Percentiles rank a stretch among this genome's conserved stretches.
Evolutionary conservation across 1,140 invertebrate genomes (phyloP).

Genomic region (Medauroidea extradentata): DNA sequence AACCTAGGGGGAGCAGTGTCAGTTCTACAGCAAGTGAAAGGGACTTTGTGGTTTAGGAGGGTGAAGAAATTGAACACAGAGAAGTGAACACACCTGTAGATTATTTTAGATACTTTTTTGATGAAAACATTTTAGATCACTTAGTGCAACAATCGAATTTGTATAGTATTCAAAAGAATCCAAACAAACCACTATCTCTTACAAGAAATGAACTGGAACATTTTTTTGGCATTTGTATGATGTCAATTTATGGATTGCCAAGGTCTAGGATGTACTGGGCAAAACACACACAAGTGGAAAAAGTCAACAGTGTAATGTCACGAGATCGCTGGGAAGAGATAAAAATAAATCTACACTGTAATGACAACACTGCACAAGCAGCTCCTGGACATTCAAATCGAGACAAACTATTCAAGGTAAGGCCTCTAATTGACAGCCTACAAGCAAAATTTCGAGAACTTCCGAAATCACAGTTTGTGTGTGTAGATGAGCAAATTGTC

Average conservation of each 20-base stretch:
- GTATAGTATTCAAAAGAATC: neutral
- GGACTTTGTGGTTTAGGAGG: too few relatives aligned
- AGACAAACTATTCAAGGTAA: conserved; percentile 40
- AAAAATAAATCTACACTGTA: conserved; percentile 21
- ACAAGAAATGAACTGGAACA: neutral
- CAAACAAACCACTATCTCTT: neutral
- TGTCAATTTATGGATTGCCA: neutral
- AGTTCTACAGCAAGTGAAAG: too few relatives aligned
- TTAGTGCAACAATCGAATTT: conserved; percentile 21
- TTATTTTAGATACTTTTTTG: conserved; percentile 16
- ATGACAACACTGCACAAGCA: conserved; percentile 16
- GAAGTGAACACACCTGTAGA: neutral
- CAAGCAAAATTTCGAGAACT: conserved; percentile 29
- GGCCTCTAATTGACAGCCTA: conserved; percentile 32
- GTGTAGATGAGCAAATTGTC: conserved; percentile 32
- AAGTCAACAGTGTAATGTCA: conserved; percentile 23
- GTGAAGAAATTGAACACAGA: too few relatives aligned
- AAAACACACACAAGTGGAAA: conserved; percentile 15
- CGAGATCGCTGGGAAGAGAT: conserved; percentile 22
- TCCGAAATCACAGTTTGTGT: conserved; percentile 36
- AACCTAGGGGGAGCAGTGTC: too few relatives aligned
- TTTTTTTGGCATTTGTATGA: neutral
- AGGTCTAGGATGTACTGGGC: conserved; percentile 31
- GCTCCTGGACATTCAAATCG: conserved; percentile 24
- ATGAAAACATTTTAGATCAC: conserved; percentile 14